A percentile compares a stretch with the other conserved stretches of the same genome.
Evolutionary conservation across 2,113 vertebrate genomes (phyloP).

Genomic region (Sakesphorus luctuosus): DNA sequence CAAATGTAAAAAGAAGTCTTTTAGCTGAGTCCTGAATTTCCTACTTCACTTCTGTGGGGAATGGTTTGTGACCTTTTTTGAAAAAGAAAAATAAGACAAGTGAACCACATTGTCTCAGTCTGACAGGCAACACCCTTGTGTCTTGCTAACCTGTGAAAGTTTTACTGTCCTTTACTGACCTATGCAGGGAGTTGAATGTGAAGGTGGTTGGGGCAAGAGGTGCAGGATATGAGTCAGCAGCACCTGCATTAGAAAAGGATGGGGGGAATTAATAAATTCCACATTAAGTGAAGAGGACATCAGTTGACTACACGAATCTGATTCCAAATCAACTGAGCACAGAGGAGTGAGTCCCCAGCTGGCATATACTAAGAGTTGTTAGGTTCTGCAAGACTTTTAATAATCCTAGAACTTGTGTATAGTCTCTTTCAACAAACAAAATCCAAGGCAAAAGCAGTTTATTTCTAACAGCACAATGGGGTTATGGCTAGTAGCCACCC

Average conservation of each 20-base stretch:
- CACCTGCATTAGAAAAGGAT: constrained; percentile 36
- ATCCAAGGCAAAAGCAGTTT: not conserved
- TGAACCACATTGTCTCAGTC: constrained; percentile 73
- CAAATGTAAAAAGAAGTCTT: constrained; percentile 68
- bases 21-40: constrained; percentile 71
- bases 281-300: not conserved
- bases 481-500: not conserved
- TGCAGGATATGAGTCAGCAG: constrained; percentile 66
- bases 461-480: not conserved
- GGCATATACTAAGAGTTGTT: not conserved
- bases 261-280: constrained; percentile 6
- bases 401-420: not conserved
- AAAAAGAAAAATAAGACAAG: constrained; percentile 78
- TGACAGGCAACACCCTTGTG: constrained; percentile 60
- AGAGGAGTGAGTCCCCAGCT: not conserved
- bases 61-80: constrained; percentile 57
- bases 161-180: constrained; percentile 60
- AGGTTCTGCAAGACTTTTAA: not conserved
- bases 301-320: not conserved
- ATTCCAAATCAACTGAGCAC: not conserved
- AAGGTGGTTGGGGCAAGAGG: constrained; percentile 20
- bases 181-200: not conserved
- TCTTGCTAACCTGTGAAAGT: constrained; percentile 51
- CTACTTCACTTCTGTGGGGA: constrained; percentile 63
- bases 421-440: not conserved